phyloP scores from a whole-genome alignment of 2,797 vertebrate species.

The Rhinogobio ventralis region DNA sequence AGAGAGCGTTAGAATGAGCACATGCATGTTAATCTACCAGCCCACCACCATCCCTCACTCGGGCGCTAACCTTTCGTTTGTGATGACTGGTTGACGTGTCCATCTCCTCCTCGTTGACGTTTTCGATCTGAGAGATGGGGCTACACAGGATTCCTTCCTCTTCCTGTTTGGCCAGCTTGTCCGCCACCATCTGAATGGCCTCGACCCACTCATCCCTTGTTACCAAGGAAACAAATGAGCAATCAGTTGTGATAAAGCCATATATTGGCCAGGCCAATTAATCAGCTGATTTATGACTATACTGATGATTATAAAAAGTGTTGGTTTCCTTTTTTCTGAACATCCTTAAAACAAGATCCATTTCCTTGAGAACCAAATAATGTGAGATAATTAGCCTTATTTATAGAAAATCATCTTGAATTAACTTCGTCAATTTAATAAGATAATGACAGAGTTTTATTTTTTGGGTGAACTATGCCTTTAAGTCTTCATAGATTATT shows the following conservation, averaged over 20 bases:
- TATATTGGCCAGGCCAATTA: not conserved
- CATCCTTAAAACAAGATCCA: not conserved
- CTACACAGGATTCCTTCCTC: constrained; percentile 96
- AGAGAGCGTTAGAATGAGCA: not conserved
- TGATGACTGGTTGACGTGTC: constrained; percentile 96
- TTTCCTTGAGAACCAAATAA: not conserved
- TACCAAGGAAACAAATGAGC: constrained; percentile 38
- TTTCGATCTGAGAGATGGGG: constrained; percentile 95
- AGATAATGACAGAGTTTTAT: too few species aligned
- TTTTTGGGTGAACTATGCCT: not conserved
- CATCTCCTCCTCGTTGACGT: constrained; percentile 97
- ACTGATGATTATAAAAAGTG: not conserved
- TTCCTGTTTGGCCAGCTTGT: constrained; percentile 96
- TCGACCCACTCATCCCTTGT: constrained; percentile 96
- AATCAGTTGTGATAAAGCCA: not conserved
- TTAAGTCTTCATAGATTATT: not conserved
- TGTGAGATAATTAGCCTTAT: not conserved
- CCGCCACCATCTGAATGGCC: constrained; percentile 96
- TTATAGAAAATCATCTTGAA: not conserved
- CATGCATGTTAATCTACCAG: not conserved
- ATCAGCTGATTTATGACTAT: not conserved
- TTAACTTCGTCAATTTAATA: too few species aligned
- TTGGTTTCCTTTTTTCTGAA: not conserved
- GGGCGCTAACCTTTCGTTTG: constrained; percentile 90
- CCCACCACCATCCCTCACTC: not conserved